Evolutionary conservation across 2,888 invertebrate species (phyloP), one percentile per base, ranked within the genome.

Genomic region (Desoria tigrina): DNA sequence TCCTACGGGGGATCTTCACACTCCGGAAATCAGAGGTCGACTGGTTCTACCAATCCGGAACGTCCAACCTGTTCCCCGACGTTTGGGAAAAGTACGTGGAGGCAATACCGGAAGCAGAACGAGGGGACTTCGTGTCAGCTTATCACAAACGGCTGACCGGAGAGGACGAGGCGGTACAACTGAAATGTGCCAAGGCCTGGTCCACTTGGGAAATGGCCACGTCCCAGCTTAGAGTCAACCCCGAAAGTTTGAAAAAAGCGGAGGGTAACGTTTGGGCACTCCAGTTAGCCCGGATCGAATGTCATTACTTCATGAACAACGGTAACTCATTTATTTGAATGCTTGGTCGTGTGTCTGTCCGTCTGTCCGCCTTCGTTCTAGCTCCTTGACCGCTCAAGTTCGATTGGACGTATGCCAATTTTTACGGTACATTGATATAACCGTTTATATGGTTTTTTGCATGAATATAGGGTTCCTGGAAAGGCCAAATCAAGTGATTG

Each of bases 11-110:
- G 32, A 66, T 71, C 26, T 71, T 63, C 28, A 71, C 71, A 11
- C 55, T 68, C 1, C 65, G 71, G 1, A 50, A 63, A 18, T 50
- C 53, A 51, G 71, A 71, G 27, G 26, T 68, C 27, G 50, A 24
- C n/a, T 71, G 71, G 71, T 68, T 68, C 54, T 68, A 68, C 37
- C 71, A 71, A 28, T 59, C 63, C 54, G 71, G 71, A 7, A 65
- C 71, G 27, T 71, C 71, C 4, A 59, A 28, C 28, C 27, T 71
- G 0, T 71, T 68, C 37, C 71, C 71, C 0, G 71, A 71, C n/a
- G 57, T 23, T 21, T 71, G 65, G 65, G 68, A 68, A 14, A 56
- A 63, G 7, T 71, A 68, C 37, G 27, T 68, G 4, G 65, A 62
- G 14, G 68, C 68, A 27, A 68, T 71, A 51, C 71, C 71, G 1